Evolutionary conservation across 2,113 vertebrate species (phyloP).

Genomic region (Colistium nudipinnis): DNA sequence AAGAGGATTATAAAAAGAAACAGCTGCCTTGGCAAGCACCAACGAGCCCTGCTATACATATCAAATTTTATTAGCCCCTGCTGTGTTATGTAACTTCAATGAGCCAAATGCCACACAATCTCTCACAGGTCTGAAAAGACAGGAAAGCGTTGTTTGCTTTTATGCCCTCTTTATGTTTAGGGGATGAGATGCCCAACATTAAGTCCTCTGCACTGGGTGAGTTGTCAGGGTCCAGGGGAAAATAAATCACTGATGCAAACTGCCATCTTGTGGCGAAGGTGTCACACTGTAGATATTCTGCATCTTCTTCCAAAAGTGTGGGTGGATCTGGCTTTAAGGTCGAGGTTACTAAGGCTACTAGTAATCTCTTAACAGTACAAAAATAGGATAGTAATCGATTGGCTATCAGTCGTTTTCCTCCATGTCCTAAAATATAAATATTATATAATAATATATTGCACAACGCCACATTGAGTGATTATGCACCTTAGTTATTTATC

Average conservation of each 20-base stretch:
- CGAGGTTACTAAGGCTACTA: no score
- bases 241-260: constrained; percentile 13
- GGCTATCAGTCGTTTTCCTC: no score
- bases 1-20: constrained; percentile 41
- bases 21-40: constrained; percentile 33
- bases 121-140: background rate
- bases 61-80: constrained; percentile 29
- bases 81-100: constrained; percentile 13
- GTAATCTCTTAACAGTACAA: no score
- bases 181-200: constrained; percentile 7
- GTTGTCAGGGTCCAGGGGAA: background rate
- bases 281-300: background rate
- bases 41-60: background rate
- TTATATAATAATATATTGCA: no score
- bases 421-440: no score
- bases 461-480: no score
- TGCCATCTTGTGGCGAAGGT: constrained; percentile 64
- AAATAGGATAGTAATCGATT: no score
- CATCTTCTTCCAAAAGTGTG: constrained; percentile 1
- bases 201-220: background rate
- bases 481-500: no score
- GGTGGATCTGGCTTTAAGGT: constrained; percentile 6
- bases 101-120: constrained; percentile 1
- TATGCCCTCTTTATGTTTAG: background rate
- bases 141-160: background rate